Percentiles rank a stretch among this genome's conserved stretches.
phyloP scores from a whole-genome alignment of 2,113 vertebrate genomes.

The Vanacampus margaritifer region DNA sequence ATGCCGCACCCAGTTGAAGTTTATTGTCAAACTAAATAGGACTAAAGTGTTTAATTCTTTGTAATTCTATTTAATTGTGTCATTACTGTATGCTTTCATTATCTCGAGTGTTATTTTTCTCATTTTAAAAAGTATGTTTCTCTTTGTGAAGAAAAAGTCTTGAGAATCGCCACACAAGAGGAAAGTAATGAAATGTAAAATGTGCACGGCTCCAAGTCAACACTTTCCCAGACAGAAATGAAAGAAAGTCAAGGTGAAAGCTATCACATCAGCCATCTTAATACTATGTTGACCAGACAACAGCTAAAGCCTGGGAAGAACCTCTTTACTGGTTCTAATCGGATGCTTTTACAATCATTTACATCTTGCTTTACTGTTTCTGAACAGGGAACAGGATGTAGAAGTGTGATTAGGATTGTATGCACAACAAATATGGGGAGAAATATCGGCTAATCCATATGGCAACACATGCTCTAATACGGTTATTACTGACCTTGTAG shows the following conservation, averaged over 20 bases:
- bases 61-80: no score
- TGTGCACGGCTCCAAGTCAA: conserved; percentile 12
- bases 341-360: conserved; percentile 7
- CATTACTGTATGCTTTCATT: no score
- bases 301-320: conserved; percentile 39
- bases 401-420: not conserved
- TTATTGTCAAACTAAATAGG: no score
- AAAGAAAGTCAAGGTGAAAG: conserved; percentile 51
- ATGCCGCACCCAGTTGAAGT: no score
- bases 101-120: no score
- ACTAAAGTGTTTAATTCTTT: no score
- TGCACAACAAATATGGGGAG: conserved; percentile 2
- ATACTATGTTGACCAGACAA: conserved; percentile 69
- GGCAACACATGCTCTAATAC: not conserved
- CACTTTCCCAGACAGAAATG: conserved; percentile 33
- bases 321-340: conserved; percentile 10
- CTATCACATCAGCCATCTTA: conserved; percentile 62
- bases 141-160: not conserved
- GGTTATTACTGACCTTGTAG: not conserved
- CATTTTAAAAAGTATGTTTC: no score
- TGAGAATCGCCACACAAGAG: conserved; percentile 22
- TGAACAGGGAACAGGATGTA: not conserved
- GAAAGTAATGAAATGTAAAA: conserved; percentile 11
- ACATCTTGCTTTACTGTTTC: not conserved
- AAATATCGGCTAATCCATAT: not conserved